Conservation (phyloP, 2,113 vertebrate species). For the Daboia siamensis region DNA sequence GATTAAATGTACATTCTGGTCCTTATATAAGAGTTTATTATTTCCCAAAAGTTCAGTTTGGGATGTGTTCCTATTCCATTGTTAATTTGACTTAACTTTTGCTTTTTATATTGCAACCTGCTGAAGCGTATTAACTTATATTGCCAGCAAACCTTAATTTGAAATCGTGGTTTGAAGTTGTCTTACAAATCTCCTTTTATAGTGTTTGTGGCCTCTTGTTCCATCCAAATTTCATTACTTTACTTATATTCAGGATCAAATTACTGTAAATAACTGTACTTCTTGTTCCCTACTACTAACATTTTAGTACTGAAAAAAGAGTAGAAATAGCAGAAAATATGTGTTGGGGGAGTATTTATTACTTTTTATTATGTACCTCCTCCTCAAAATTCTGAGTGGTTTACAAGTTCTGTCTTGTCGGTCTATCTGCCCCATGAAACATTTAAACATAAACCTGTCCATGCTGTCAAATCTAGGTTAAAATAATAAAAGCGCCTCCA, state of each 20-base stretch:
- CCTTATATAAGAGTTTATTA: not conserved
- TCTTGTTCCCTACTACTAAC: not conserved
- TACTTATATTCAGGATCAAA: not conserved
- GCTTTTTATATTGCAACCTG: not conserved
- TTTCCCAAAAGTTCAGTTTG: not conserved
- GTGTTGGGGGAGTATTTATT: not conserved
- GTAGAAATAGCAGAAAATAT: not conserved
- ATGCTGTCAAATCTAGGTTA: not conserved
- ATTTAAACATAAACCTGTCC: not conserved
- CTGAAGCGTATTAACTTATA: not conserved
- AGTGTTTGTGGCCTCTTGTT: not conserved
- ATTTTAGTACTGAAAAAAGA: not conserved
- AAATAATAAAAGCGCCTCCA: not conserved
- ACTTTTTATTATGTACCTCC: not conserved
- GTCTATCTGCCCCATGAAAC: not conserved
- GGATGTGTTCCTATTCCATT: not conserved
- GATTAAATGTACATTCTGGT: not conserved
- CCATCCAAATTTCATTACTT: not conserved
- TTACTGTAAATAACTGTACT: not conserved
- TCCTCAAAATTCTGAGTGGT: not conserved
- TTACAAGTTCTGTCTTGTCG: not conserved
- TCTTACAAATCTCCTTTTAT: not conserved
- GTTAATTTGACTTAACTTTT: not conserved
- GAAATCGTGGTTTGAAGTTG: not conserved
- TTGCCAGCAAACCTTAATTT: not conserved